Evolutionary conservation across 2,797 vertebrate species (phyloP).

Genomic region (Spatula clypeata): DNA sequence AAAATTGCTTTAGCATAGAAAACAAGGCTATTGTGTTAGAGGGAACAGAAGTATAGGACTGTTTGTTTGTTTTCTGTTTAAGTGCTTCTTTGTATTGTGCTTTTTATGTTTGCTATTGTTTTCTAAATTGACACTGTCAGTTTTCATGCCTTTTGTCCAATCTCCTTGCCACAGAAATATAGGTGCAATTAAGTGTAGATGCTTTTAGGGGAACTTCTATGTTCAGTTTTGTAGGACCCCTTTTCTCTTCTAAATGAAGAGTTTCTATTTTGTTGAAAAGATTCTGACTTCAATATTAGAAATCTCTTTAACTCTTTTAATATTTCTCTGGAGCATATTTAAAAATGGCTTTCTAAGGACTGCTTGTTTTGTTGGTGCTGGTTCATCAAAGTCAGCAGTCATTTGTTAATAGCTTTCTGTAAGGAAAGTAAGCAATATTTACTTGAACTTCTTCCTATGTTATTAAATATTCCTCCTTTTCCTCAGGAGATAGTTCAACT

Average conservation of each 20-base stretch:
- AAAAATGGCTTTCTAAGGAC: neutral
- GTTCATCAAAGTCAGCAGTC: neutral
- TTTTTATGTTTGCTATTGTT: neutral
- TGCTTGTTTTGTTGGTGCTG: neutral
- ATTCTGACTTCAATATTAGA: neutral
- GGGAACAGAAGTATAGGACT: neutral
- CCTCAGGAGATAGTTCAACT: neutral
- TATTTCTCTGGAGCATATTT: neutral
- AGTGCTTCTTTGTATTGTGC: neutral
- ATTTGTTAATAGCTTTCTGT: neutral
- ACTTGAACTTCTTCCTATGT: neutral
- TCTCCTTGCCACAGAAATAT: neutral
- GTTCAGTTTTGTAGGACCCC: neutral
- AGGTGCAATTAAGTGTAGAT: neutral
- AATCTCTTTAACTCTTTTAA: neutral
- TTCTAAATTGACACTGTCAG: neutral
- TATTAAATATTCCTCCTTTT: neutral
- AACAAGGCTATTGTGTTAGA: neutral
- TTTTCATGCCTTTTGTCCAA: constrained; percentile 1
- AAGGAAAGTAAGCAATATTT: neutral
- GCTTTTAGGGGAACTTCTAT: neutral
- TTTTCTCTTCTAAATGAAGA: neutral
- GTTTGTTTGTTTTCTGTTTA: neutral
- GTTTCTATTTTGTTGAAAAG: neutral
- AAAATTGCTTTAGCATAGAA: neutral